Evolutionary conservation across 2,888 invertebrate species (phyloP), one percentile per base, ranked within the genome.

Genomic region (Diachrysia chrysitis): DNA sequence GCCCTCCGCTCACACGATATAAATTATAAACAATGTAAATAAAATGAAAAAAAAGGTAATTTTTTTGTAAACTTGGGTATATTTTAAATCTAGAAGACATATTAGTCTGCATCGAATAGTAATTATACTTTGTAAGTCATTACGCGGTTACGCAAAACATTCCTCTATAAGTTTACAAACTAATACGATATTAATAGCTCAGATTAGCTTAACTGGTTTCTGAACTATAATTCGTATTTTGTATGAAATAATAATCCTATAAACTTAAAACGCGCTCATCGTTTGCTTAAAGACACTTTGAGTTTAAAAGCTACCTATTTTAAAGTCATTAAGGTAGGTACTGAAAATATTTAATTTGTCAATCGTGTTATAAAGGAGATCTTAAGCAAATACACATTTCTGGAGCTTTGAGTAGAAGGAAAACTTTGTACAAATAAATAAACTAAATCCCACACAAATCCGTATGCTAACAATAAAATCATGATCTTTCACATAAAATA

Each of bases 111-210:
- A 23, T 25, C 54, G 4, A 42, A 54, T 21, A 25, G 19, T 17
- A 55, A 62, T 55, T 46, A 62, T 19, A 55, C 42, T 25, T 42
- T 37, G 63, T 51, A 66, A 60, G 55, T 57, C 74, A 66, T 73
- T 69, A 77, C 25, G 23, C 54, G 23, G 61, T 77, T 73, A 68
- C 71, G 66, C 62, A 76, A 81, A 68, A 61, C 69, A 81, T 77
- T 72, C 76, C 63, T 57, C 7, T 37, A 32, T 58, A 53, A 54
- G 42, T 64, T 62, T 55, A 59, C 61, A 66, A 69, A 59, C 73
- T 78, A 80, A 82, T 82, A 73, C 65, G 68, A 68, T 74, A 83
- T 78, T 82, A 83, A 83, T 80, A 76, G 70, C 59, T 17, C 42
- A 61, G 66, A 73, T 72, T 77, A 23, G 42, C 63, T 32, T 63